These are phyloP conservation scores for Mus musculus DNA, from an alignment of 2,113 vertebrate genomes.

Conservation along the genomic window DNA sequence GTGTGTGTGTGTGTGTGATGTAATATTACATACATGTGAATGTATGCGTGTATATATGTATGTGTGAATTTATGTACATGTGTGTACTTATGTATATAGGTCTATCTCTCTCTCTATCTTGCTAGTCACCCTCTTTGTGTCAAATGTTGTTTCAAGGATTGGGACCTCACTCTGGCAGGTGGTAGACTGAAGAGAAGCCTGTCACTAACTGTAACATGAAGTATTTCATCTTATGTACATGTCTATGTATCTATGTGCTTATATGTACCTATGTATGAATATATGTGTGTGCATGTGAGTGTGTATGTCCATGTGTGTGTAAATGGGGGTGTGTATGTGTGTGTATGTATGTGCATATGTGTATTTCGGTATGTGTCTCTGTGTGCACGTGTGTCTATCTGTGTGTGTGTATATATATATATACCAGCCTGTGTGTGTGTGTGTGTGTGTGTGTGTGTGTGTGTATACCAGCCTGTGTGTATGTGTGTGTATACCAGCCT, in stretches of 20 bases:
- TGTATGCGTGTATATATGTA: background rate
- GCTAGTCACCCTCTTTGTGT: background rate
- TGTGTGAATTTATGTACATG: too few species aligned
- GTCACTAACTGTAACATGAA: fast-evolving
- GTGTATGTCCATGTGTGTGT: too few species aligned
- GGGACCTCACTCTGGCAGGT: background rate
- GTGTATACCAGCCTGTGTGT: background rate
- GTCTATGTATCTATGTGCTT: background rate
- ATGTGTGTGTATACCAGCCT: background rate
- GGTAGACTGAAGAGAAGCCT: background rate
- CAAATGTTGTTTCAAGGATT: background rate
- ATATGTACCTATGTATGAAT: background rate
- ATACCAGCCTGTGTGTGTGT: background rate
- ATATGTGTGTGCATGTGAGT: too few species aligned
- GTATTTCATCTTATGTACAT: background rate
- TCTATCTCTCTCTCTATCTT: background rate
- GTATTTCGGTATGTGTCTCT: too few species aligned
- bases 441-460: background rate
- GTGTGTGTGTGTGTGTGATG: background rate
- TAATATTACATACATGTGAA: background rate
- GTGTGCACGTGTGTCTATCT: too few species aligned
- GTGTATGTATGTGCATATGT: background rate
- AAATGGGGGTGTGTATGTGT: background rate
- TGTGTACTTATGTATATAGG: too few species aligned
- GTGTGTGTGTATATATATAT: too few species aligned